Evolutionary conservation across 2,113 vertebrate species (phyloP).

Genomic region (Numida meleagris): DNA sequence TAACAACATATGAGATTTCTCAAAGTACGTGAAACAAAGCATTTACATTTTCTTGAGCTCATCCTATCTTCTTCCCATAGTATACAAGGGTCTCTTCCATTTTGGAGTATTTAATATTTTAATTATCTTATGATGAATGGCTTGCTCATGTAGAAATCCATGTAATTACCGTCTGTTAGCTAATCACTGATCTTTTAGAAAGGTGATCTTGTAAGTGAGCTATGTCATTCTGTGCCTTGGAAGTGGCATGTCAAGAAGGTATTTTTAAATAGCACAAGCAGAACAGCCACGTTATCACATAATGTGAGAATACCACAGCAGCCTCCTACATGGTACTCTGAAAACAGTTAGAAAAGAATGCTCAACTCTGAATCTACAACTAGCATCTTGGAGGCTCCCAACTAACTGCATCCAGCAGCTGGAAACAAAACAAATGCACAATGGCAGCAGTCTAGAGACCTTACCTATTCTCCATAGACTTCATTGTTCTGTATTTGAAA

Average conservation of each 20-base stretch:
- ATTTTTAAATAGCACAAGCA: background rate
- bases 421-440: background rate
- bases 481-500: background rate
- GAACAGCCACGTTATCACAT: background rate
- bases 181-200: background rate
- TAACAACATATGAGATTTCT: background rate
- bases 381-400: background rate
- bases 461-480: background rate
- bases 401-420: background rate
- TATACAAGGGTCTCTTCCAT: accelerated
- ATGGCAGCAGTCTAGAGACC: background rate
- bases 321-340: background rate
- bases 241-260: background rate
- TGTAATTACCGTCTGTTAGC: background rate
- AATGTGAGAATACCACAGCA: background rate
- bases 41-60: background rate
- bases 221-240: background rate
- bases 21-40: background rate
- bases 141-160: background rate
- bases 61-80: background rate
- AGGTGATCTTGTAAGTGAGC: background rate
- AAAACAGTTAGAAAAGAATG: background rate
- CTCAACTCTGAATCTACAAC: background rate
- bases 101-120: background rate
- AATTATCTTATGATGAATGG: background rate